phyloP scores from a whole-genome alignment of 2,113 vertebrate species.

The Saccopteryx leptura region DNA sequence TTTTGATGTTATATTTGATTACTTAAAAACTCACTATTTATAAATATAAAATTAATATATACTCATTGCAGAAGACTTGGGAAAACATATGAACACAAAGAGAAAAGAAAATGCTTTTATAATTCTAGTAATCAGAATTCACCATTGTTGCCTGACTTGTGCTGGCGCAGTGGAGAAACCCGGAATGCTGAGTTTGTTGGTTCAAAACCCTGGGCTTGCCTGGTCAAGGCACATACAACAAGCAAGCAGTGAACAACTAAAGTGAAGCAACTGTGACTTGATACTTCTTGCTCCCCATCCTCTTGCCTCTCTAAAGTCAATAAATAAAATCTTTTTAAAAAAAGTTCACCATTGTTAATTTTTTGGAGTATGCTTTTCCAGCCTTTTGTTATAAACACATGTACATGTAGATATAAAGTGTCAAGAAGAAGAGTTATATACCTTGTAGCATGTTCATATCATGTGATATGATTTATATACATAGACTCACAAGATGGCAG shows the following conservation, averaged over 20 bases:
- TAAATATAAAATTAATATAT: conserved; percentile 20
- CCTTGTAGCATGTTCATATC: too few relatives aligned
- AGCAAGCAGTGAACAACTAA: too few relatives aligned
- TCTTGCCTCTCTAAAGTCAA: too few relatives aligned
- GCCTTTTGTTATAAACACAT: neutral
- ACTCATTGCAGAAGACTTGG: neutral
- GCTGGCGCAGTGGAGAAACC: too few relatives aligned
- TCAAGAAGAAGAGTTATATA: neutral
- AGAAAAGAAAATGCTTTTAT: neutral
- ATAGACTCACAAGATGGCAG: neutral
- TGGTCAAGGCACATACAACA: too few relatives aligned
- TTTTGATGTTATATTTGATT: neutral
- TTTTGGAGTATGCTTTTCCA: neutral
- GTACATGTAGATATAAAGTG: neutral
- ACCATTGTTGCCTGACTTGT: neutral
- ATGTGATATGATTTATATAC: neutral
- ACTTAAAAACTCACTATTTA: neutral
- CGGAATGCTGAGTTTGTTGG: too few relatives aligned
- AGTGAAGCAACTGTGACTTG: too few relatives aligned
- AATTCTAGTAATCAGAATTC: conserved; percentile 2
- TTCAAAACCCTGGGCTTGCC: too few relatives aligned
- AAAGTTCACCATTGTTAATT: neutral
- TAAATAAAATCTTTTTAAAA: too few relatives aligned
- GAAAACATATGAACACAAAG: neutral
- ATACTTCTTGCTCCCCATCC: too few relatives aligned